Conservation (phyloP, 2,113 vertebrate genomes). For the Scolopax mira region DNA sequence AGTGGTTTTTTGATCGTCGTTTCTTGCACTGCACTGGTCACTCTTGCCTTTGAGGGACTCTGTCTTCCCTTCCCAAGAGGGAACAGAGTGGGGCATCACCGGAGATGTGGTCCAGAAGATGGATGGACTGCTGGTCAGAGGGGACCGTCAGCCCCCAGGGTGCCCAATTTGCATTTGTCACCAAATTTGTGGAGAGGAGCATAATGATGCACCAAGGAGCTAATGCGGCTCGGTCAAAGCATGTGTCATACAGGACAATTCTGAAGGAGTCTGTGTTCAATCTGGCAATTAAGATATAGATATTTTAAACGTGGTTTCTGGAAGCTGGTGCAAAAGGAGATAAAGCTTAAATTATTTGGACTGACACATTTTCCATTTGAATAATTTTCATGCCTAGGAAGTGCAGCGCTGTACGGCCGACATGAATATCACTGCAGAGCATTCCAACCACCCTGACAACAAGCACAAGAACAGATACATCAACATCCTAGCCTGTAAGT, state of each 20-base stretch:
- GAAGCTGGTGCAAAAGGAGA: background rate
- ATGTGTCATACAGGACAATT: background rate
- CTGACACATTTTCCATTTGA: background rate
- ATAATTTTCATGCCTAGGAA: conserved; percentile 78
- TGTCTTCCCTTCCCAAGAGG: background rate
- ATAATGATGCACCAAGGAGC: background rate
- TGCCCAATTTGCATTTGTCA: background rate
- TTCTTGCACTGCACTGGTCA: background rate
- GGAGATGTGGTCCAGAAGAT: background rate
- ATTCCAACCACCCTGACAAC: conserved; percentile 98
- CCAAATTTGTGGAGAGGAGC: background rate
- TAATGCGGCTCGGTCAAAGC: background rate
- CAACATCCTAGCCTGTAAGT: conserved; percentile 99
- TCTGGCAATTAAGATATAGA: background rate
- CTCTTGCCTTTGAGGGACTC: background rate
- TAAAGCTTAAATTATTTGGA: background rate
- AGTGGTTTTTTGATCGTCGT: background rate
- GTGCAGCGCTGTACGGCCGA: conserved; percentile 93
- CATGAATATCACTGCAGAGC: conserved; percentile 98
- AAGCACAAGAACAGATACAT: conserved; percentile 99
- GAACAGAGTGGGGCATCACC: background rate
- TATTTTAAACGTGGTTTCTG: background rate
- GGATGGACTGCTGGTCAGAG: background rate
- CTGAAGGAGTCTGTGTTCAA: background rate
- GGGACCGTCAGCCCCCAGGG: background rate